Conservation (phyloP, 2,113 vertebrate genomes). For the Ciconia maguari region DNA sequence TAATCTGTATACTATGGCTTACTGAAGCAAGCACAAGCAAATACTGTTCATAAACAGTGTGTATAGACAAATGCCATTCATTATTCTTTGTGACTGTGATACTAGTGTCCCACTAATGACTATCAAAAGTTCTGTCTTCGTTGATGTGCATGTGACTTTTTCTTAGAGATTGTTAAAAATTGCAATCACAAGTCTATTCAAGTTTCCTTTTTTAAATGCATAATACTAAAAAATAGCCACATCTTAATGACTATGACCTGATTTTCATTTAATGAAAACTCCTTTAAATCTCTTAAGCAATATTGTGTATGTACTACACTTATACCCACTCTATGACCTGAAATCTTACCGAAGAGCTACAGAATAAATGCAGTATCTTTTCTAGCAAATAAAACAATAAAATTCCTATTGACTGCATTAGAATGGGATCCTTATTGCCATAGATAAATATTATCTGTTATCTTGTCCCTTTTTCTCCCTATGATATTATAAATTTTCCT, state of each 20-base stretch:
- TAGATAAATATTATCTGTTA: neutral
- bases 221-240: neutral
- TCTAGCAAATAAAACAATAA: neutral
- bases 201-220: neutral
- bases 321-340: neutral
- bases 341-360: neutral
- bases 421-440: neutral
- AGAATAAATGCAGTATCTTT: neutral
- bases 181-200: neutral
- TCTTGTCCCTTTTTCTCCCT: neutral
- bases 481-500: neutral
- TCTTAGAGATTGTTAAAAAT: neutral
- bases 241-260: neutral
- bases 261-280: neutral
- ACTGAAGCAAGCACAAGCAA: neutral
- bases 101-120: neutral
- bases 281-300: neutral
- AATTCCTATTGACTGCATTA: neutral
- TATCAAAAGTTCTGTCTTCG: neutral
- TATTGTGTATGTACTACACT: neutral
- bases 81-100: neutral
- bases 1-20: neutral
- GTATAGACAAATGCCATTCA: neutral
- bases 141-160: neutral
- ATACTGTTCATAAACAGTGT: neutral